Evolutionary conservation across 2,797 vertebrate genomes (phyloP).

Genomic region (Trichosurus vulpecula): DNA sequence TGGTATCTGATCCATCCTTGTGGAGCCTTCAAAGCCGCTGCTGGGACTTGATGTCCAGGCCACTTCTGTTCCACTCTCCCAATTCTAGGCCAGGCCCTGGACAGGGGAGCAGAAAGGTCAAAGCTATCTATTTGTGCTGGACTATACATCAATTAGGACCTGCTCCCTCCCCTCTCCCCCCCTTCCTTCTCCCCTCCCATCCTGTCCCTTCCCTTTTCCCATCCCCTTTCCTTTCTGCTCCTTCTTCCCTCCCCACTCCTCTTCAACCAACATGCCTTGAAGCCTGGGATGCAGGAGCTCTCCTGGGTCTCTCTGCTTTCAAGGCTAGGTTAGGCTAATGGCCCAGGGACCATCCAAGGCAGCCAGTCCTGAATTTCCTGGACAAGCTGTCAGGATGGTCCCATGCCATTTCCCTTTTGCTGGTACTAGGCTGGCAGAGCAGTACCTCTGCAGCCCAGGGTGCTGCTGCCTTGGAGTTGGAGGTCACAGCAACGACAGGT

Average conservation of each 20-base stretch:
- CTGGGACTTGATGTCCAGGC: constrained; percentile 56
- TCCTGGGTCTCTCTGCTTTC: constrained; percentile 22
- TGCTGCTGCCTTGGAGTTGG: background rate
- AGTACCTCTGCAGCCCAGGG: background rate
- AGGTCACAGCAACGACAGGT: constrained; percentile 28
- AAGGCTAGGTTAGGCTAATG: constrained; percentile 34
- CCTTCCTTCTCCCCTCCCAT: background rate
- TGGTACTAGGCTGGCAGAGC: background rate
- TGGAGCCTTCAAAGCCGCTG: constrained; percentile 59
- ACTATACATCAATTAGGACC: constrained; percentile 59
- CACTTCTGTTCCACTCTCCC: constrained; percentile 55
- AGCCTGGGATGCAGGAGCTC: constrained; percentile 46
- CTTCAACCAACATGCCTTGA: constrained; percentile 35
- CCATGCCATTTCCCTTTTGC: constrained; percentile 22
- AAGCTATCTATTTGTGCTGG: constrained; percentile 60
- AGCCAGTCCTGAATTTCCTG: constrained; percentile 50
- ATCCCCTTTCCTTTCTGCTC: constrained; percentile 6
- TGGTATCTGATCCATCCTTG: background rate
- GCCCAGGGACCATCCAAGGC: constrained; percentile 24
- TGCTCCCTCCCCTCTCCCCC: constrained; percentile 22
- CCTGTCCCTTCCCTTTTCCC: constrained; percentile 45
- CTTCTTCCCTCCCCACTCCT: constrained; percentile 11
- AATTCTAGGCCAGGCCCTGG: constrained; percentile 71
- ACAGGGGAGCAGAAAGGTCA: constrained; percentile 69
- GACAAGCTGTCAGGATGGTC: constrained; percentile 33